Percentiles rank a stretch among this genome's conserved stretches.
phyloP scores from a whole-genome alignment of 2,797 vertebrate species.

The Sebastiscus albofasciatus region DNA sequence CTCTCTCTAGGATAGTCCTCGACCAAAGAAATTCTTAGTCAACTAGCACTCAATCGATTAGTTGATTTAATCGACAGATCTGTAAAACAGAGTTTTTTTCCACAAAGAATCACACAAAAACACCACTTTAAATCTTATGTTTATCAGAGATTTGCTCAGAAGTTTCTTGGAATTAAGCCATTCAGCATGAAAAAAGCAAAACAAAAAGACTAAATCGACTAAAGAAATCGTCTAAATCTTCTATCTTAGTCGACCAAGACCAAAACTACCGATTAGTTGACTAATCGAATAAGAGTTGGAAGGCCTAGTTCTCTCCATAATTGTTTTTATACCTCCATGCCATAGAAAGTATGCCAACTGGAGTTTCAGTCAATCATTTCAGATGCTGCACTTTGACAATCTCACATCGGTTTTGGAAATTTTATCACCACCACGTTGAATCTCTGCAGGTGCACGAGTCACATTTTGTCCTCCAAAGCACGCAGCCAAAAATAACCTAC shows the following conservation, averaged over 20 bases:
- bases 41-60: background rate
- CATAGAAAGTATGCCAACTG: background rate
- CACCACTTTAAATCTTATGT: background rate
- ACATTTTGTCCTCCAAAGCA: background rate
- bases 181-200: background rate
- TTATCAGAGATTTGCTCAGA: background rate
- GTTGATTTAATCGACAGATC: background rate
- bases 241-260: background rate
- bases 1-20: background rate
- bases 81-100: background rate
- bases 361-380: conserved; percentile 13
- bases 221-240: background rate
- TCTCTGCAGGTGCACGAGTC: background rate
- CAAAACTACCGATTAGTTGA: background rate
- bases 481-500: background rate
- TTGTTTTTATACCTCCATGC: background rate
- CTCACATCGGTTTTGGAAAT: background rate
- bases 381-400: conserved; percentile 7
- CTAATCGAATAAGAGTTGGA: background rate
- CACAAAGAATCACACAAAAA: background rate
- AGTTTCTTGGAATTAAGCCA: background rate
- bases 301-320: background rate
- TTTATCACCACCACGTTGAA: background rate
- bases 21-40: too few species aligned
- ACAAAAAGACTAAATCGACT: background rate